Base-by-base conservation (phyloP, 2,888 invertebrate genomes). In the Agriopis aurantiaria region DNA sequence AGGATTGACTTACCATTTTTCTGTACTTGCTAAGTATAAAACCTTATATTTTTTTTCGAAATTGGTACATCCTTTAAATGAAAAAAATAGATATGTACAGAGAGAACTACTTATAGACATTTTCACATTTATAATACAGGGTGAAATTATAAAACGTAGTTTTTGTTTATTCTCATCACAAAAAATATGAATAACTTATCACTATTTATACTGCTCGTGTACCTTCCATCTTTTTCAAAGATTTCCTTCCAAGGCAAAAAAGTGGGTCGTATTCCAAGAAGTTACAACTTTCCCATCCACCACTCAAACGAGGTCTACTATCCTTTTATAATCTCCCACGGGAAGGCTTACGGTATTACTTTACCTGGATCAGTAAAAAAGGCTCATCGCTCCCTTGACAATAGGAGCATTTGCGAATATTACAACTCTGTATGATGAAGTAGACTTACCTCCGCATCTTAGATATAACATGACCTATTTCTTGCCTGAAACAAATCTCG, bases 271-370 rank as follows among this genome's bases (percentile, higher is more conserved):
- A 17, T 65, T 57, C 23, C 33, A 65, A 69, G 49, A 51, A 51
- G 23, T 56, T 40, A 11, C 11, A 63, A 69, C 65, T 65, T 65
- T 51, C 46, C 52, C 55, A 53, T 64, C 51, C 61, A 3, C 46
- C 53, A 53, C 59, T 65, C 57, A 53, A 57, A 57, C 58, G 56
- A 55, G 41, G 14, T 60, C 53, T 49, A 68, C 53, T 59, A 45
- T 62, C 48, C 52, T 55, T 62, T 59, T 66, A 66, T 58, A 70
- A 53, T 66, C 53, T 62, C 65, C 62, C 62, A 8, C n/a, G 58
- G 66, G 58, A n/a, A 57, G 23, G 57, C 46, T 60, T 64, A 52
- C 33, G 52, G 51, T 56, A 65, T 49, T 62, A 51, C 62, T 61
- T 65, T 65, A 65, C 61, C 65, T 51, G 61, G 61, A 49, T 52